These are phyloP conservation scores for Nemopilema nomurai DNA, from an alignment of 30 jellyfish, hydroid and myxozoan genomes.

Conservation along the genomic window DNA sequence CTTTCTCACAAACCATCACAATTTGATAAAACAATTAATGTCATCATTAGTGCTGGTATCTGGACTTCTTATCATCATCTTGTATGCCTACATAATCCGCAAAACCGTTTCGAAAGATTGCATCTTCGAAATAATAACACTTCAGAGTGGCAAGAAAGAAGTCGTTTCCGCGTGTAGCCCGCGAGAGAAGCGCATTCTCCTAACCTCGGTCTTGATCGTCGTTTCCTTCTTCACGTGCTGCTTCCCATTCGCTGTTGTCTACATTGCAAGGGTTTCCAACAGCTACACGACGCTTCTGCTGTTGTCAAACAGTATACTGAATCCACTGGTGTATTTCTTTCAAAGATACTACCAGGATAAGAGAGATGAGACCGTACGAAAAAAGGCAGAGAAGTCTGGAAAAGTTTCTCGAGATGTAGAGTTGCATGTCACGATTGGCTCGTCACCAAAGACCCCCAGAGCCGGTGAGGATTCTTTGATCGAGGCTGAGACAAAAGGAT, in stretches of 20 bases:
- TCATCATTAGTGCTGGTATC: conserved; percentile 37
- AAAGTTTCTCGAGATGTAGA: background rate
- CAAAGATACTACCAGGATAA: conserved; percentile 56
- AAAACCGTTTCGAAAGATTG: conserved; percentile 67
- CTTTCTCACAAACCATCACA: background rate
- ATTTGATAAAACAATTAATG: background rate
- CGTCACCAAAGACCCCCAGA: background rate
- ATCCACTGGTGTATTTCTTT: conserved; percentile 66
- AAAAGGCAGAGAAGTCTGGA: conserved; percentile 1
- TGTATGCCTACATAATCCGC: conserved; percentile 64
- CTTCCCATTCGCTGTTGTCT: conserved; percentile 57
- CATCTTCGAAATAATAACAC: conserved; percentile 49
- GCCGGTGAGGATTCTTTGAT: background rate
- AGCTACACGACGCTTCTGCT: conserved; percentile 26
- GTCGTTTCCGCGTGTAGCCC: conserved; percentile 71
- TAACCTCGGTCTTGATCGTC: conserved; percentile 60
- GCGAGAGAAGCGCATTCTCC: conserved; percentile 63
- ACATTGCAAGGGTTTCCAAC: conserved; percentile 6
- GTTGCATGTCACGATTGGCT: background rate
- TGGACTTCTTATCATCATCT: conserved; percentile 40
- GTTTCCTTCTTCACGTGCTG: conserved; percentile 56
- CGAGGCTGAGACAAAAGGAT: background rate
- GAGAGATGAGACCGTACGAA: conserved; percentile 49
- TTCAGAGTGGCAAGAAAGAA: conserved; percentile 64
- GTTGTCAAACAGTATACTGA: conserved; percentile 48